phyloP scores from a whole-genome alignment of 2,797 vertebrate genomes.

The Luscinia megarhynchos region DNA sequence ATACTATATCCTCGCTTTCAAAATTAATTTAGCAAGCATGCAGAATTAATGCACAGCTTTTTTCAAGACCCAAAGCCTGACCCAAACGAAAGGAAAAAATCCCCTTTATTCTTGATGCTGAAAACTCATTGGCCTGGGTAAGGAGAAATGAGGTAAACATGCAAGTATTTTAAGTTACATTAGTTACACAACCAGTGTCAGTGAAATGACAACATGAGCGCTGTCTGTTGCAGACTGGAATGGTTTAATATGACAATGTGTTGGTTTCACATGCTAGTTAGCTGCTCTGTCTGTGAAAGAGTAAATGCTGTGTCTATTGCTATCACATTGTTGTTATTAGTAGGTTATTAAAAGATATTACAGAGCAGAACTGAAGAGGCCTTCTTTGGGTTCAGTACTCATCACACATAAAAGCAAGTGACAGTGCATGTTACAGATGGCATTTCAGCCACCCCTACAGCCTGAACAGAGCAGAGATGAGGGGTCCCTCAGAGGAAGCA shows the following conservation, averaged over 20 bases:
- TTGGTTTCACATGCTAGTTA: neutral
- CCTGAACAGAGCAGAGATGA: neutral
- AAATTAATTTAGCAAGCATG: neutral
- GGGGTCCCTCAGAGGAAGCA: fast-evolving
- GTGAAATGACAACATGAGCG: neutral
- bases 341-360: neutral
- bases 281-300: neutral
- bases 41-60: neutral
- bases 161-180: neutral
- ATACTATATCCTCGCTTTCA: neutral
- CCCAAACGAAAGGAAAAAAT: neutral
- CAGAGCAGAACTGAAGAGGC: neutral
- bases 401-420: neutral
- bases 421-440: neutral
- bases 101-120: neutral
- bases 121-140: neutral
- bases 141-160: neutral
- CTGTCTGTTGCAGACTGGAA: neutral
- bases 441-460: neutral
- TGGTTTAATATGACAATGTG: neutral
- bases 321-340: neutral
- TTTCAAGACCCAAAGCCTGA: neutral
- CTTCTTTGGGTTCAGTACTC: neutral
- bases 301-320: neutral
- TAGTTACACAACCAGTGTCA: neutral